These are phyloP conservation scores for Indicator indicator DNA, from an alignment of 2,113 vertebrate genomes.

Conservation along the genomic window DNA sequence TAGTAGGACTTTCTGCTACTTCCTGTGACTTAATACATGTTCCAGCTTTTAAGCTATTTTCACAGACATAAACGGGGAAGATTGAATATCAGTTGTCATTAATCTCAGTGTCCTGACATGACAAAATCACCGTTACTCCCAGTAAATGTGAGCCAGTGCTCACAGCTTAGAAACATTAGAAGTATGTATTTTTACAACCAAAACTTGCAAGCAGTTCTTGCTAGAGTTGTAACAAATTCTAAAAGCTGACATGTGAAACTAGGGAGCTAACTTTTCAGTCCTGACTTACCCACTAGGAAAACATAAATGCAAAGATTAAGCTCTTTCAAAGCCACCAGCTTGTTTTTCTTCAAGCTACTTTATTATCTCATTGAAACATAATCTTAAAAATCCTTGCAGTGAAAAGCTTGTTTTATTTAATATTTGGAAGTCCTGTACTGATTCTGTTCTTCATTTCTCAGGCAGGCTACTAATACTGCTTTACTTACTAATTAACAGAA, in stretches of 20 bases:
- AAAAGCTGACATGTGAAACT: not conserved
- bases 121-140: slow-evolving; percentile 41
- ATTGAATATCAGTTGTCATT: slow-evolving; percentile 24
- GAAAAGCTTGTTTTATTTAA: not conserved
- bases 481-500: not conserved
- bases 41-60: slow-evolving; percentile 55
- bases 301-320: not conserved
- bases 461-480: not conserved
- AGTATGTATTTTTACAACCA: slow-evolving; percentile 1
- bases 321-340: not conserved
- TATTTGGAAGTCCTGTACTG: not conserved
- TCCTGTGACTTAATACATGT: slow-evolving; percentile 10
- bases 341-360: not conserved
- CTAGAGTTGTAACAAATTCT: slow-evolving; percentile 9
- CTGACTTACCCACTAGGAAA: not conserved
- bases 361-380: not conserved
- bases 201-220: slow-evolving; percentile 10
- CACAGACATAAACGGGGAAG: slow-evolving; percentile 31
- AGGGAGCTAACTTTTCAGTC: not conserved
- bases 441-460: not conserved
- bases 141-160: not conserved
- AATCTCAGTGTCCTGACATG: slow-evolving; percentile 8
- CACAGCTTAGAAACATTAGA: slow-evolving; percentile 22
- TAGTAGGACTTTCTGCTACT: slow-evolving; percentile 42
- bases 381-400: not conserved